Base-by-base conservation (phyloP, 1,140 invertebrate genomes). In the Apocrypta bakeri region DNA sequence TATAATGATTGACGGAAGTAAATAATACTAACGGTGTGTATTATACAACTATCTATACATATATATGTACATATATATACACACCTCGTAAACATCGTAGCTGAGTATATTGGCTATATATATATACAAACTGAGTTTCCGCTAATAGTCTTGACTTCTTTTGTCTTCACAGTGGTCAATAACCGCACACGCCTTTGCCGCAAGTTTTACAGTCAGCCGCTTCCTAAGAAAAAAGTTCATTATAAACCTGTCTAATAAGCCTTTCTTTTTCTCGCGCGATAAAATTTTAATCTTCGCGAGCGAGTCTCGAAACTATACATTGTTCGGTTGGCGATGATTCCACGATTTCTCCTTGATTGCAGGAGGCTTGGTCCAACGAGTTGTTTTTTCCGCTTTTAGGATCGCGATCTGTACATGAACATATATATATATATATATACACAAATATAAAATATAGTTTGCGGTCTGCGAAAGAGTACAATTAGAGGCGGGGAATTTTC, bases 361-460 rank as follows among this genome's bases (percentile, higher is more conserved):
- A 17, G 12, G 3, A 4, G 0, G 0, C 48, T 21, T 56, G 21
- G 42, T 17, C n/a, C n/a, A n/a, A n/a, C n/a, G n/a, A n/a, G n/a
- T n/a, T n/a, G n/a, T n/a, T n/a, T n/a, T n/a, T n/a, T n/a, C n/a
- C n/a, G n/a, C n/a, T n/a, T n/a, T n/a, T n/a, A n/a, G n/a, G n/a
- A n/a, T n/a, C n/a, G n/a, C n/a, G n/a, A n/a, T n/a, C 33, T 37
- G 9, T 37, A 37, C 33, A 61, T 21, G 17, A 14, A 61, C n/a
- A 61, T 21, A 61, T 14, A 61, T 21, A n/a, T 61, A 12, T 71
- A 75, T 0, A 29, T 27, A 66, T 61, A 37, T 29, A 83, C 63
- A 8, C 33, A 17, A n/a, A n/a, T n/a, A n/a, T n/a, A n/a, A n/a
- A n/a, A 69, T 64, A n/a, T 17, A 78, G 61, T 74, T n/a, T 40